phyloP scores from a whole-genome alignment of 2,888 invertebrate species.

The Tortricodes alternella region DNA sequence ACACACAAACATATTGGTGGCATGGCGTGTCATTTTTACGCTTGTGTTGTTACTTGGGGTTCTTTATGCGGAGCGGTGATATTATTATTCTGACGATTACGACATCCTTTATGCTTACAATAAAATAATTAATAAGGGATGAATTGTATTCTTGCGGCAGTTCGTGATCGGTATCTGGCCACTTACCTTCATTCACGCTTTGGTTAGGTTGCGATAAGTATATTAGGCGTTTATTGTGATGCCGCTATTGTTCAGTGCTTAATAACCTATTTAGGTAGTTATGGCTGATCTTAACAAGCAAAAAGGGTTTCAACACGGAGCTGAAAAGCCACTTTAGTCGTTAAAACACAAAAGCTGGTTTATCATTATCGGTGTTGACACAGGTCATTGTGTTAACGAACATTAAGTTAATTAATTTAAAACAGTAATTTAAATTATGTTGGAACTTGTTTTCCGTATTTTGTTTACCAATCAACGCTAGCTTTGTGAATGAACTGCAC shows the following conservation, averaged over 20 bases:
- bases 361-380: conserved; percentile 14
- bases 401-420: conserved; percentile 19
- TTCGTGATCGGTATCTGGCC: conserved; percentile 74
- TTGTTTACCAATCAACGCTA: neutral
- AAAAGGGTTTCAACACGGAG: conserved; percentile 1
- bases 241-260: conserved; percentile 52
- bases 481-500: neutral
- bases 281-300: conserved; percentile 17
- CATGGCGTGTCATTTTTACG: conserved; percentile 80
- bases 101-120: conserved; percentile 82
- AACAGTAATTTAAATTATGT: conserved; percentile 15
- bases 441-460: neutral
- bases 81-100: conserved; percentile 83
- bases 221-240: conserved; percentile 60
- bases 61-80: conserved; percentile 79
- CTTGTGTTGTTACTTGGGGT: conserved; percentile 81
- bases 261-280: conserved; percentile 37
- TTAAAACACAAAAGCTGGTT: neutral
- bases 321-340: neutral
- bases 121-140: conserved; percentile 84
- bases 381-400: conserved; percentile 16
- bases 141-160: conserved; percentile 76
- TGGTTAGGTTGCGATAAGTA: conserved; percentile 67
- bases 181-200: conserved; percentile 69
- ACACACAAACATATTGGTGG: conserved; percentile 81